These are phyloP conservation scores for Notoglanidium macrostoma DNA, from an alignment of 2,797 vertebrate genomes.

Conservation along the genomic window DNA sequence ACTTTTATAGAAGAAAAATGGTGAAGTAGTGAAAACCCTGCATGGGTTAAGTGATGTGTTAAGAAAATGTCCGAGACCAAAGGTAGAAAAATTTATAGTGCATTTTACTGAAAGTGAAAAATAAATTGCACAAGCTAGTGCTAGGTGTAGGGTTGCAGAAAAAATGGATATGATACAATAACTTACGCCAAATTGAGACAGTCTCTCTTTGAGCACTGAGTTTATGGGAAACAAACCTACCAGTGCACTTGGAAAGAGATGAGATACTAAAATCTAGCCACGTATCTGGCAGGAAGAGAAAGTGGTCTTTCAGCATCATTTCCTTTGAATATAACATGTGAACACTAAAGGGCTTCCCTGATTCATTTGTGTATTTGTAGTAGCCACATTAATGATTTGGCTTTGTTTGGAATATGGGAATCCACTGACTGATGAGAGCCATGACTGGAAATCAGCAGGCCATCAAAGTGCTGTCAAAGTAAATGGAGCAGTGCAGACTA, in stretches of 20 bases:
- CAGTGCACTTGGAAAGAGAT: slow-evolving; percentile 30
- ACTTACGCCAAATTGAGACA: background rate
- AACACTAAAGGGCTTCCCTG: slow-evolving; percentile 38
- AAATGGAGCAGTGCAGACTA: slow-evolving; percentile 15
- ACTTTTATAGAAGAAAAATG: slow-evolving; percentile 1
- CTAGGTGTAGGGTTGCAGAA: background rate
- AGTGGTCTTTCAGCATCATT: slow-evolving; percentile 39
- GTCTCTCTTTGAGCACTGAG: background rate
- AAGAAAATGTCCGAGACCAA: background rate
- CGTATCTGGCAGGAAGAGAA: slow-evolving; percentile 29
- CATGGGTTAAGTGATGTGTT: background rate
- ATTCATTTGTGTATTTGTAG: slow-evolving; percentile 36
- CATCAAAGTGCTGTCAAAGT: slow-evolving; percentile 23
- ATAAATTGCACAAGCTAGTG: background rate
- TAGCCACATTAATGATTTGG: slow-evolving; percentile 36
- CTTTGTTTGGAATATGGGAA: slow-evolving; percentile 21
- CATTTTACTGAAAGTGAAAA: slow-evolving; percentile 4
- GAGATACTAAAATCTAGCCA: slow-evolving; percentile 29
- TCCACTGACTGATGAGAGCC: slow-evolving; percentile 21
- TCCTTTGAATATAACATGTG: slow-evolving; percentile 34
- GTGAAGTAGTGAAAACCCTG: background rate
- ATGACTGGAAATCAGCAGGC: slow-evolving; percentile 27
- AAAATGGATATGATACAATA: slow-evolving; percentile 7
- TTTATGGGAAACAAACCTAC: background rate
- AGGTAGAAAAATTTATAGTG: background rate